Base-by-base conservation (phyloP, 2,888 invertebrate genomes). In the Trissolcus brochymenae region DNA sequence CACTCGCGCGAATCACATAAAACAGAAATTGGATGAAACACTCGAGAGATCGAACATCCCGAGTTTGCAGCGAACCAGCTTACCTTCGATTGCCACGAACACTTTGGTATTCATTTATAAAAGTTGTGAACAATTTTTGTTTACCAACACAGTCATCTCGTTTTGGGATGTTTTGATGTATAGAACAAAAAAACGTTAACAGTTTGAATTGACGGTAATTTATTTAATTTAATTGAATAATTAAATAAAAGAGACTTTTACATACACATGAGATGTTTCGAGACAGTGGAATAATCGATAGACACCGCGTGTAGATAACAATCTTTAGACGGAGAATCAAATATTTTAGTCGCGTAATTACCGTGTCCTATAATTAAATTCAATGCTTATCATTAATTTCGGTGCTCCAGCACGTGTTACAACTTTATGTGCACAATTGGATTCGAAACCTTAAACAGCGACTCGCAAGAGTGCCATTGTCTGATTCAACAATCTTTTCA, bases 271-370 rank as follows among this genome's bases (percentile, higher is more conserved):
- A 54, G 56, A 50, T 66, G 56, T 80, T 80, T 80, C 80, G 84
- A 84, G 87, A 86, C 85, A 86, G 82, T 86, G 83, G 84, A 84
- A 85, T 86, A 87, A 88, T 88, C 88, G 85, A 88, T 88, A 87
- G 86, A 88, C 87, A 88, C 86, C 87, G 87, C 87, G 87, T 87
- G 88, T 85, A 87, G 87, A 88, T 88, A 87, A 88, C 87, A 86
- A 87, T 88, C 86, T 85, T 81, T 81, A 84, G 49, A 84, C 66
- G 41, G 21, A 57, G 56, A 62, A 68, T 46, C 53, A 64, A 75
- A 66, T 68, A 68, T 75, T 68, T 68, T 49, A 61, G 62, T 64
- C 61, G 57, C 67, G 46, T 62, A 68, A 75, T 75, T 75, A 57
- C 75, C 46, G 57, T 62, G 62, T 57, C 50, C 65, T 67, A 43